Evolutionary conservation across 2,113 vertebrate species (phyloP), one percentile per base, ranked within the genome.

Genomic region (Acrocephalus arundinaceus): DNA sequence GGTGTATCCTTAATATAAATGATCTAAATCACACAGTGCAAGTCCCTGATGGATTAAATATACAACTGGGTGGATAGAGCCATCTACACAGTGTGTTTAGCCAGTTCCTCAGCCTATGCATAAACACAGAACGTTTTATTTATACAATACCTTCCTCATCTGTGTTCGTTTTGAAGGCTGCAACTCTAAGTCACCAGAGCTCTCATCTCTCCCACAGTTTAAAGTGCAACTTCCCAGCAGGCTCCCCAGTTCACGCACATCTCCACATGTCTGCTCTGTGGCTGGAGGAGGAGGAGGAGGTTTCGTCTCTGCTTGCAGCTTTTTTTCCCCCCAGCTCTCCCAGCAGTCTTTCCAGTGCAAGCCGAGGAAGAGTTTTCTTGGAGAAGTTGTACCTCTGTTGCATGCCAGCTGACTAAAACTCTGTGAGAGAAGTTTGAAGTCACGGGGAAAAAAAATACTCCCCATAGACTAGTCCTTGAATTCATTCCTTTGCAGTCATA

Each of bases 381-480:
- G 96, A 94, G 94, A 95, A 94, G 85, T 84, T 6, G 54, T 88
- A 93, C 91, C 87, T 96, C 95, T 96, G 95, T 86, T 91, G 87
- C 95, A 95, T 95, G 94, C 97, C 96, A 95, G 94, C 93, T 91
- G 97, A 96, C 96, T 95, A 93, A 95, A 95, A 95, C 96, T 94
- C 92, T 55, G 94, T 0, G 14, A 90, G 89, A 95, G 94, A 95
- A 96, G 96, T 96, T 96, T 95, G 96, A 92, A 97, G 96, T 96
- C 96, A 97, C 94, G 91, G 83, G 63, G 51, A 22, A 80, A 93
- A 88, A 94, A 93, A 91, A 54, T 45, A 10, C 85, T 96, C 94
- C 93, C 83, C 85, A 76, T 62, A 95, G 97, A 95, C 94, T 37
- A 87, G 70, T 87, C 92, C 94, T 93, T 94, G 85, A 95, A 87